phyloP scores from a whole-genome alignment of 2,888 invertebrate genomes.

The Eristalinus sepulchralis region DNA sequence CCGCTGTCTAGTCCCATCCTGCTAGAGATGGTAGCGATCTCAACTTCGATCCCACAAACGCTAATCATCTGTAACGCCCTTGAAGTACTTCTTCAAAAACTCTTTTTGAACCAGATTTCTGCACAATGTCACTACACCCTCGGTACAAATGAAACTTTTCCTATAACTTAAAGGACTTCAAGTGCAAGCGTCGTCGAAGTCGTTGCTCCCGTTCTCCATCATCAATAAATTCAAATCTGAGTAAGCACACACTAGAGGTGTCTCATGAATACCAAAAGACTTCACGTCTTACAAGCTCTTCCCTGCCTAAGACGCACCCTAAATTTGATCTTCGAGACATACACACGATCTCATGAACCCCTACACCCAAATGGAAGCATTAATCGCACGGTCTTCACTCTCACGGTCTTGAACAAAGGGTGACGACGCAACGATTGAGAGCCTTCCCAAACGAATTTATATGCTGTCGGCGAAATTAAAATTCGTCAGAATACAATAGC shows the following conservation, averaged over 20 bases:
- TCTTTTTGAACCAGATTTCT: no score
- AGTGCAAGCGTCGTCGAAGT: no score
- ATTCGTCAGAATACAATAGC: background rate
- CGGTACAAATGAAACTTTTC: no score
- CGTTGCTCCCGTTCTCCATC: no score
- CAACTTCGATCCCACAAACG: no score
- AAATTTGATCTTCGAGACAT: background rate
- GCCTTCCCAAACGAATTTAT: constrained; percentile 17
- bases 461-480: constrained; percentile 23
- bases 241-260: background rate
- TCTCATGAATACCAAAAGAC: background rate
- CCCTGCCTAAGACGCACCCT: background rate
- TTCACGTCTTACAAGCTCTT: background rate
- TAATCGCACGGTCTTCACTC: background rate
- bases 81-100: no score
- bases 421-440: background rate
- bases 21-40: no score
- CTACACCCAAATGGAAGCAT: background rate
- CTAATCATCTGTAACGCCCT: no score
- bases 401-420: background rate
- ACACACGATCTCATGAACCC: background rate
- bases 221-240: background rate
- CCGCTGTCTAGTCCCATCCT: no score
- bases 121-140: no score
- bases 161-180: no score